Evolutionary conservation across 2,797 vertebrate genomes (phyloP), one percentile per base, ranked within the genome.

Genomic region (Eulemur mongoz): DNA sequence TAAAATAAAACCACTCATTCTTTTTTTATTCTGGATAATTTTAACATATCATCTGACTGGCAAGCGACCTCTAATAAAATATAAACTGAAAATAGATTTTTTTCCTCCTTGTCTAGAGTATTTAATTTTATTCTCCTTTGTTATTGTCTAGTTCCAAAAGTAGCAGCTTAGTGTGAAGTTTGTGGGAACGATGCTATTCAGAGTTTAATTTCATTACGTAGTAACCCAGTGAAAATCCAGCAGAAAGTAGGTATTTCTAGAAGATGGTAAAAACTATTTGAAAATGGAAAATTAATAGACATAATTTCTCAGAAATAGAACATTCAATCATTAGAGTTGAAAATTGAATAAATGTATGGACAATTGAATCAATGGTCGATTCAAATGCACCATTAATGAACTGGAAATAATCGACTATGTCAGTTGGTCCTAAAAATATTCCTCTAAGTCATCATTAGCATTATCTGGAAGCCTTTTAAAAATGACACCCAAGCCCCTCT

Each of bases 1-100:
- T 11, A 25, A 48, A 89, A 65, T n/a, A 65, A 75, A 94, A 76
- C 61, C 82, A 50, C 3, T 59, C 4, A 48, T 65, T 93, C 52
- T 69, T 79, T 93, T 75, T 70, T 82, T 61, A 82, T 88, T 93
- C 90, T 54, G 85, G n/a, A 40, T 97, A 88, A 96, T 95, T 97
- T 96, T 97, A 96, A 95, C 92, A 63, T 69, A 65, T 52, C 75
- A 88, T 88, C 92, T 79, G 81, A 95, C 52, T 94, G 73, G 72
- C 72, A 91, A 93, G 82, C 89, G 78, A 97, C 92, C 78, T 73
- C 90, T 96, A 90, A 97, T 93, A 94, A 96, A 97, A 95, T 73
- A 35, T 72, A 94, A 94, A 92, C 93, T 93, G 76, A 96, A 97
- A 96, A 95, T 88, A 94, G 84, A 85, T 76, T 52, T 94, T 93